Evolutionary conservation across 1,140 invertebrate species (phyloP), one percentile per base, ranked within the genome.

Genomic region (Akabosia matsudoensis): DNA sequence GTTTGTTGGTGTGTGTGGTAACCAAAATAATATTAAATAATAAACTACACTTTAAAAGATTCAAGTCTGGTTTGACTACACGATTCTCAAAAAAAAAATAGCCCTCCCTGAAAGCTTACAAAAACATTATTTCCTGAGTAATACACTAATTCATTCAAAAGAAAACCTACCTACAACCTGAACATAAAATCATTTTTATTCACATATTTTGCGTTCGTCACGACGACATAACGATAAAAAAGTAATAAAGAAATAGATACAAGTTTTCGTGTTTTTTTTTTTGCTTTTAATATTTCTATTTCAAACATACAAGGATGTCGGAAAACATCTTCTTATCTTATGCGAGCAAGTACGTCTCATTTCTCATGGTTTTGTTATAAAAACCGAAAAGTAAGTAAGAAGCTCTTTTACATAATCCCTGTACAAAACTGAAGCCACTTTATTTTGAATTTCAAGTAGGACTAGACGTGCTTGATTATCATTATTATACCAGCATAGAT

Each of bases 181-280:
- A n/a, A n/a, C n/a, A n/a, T n/a, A n/a, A 7, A 45, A 18, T 45
- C 24, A 67, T 67, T 30, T 61, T 61, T 67, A 67, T 31, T 67
- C 61, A 45, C 37, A 67, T 31, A 67, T 67, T 67, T 67, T 67
- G 61, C 28, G 61, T 28, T 67, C 61, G 22, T 67, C 61, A 67
- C 61, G 61, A 67, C 61, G 30, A 67, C 61, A 67, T 67, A 28
- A 67, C 24, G 24, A 61, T 61, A 61, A 61, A 61, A 61, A n/a
- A 10, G 24, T 30, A 30, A 67, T 10, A 67, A n/a, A 67, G 30
- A 67, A 30, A 67, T 13, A 67, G 3, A 67, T 67, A 67, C 61
- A 67, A 22, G 54, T 61, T 61, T 61, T 61, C n/a, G 13, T 61
- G 13, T 14, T 22, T 24, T 45, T 45, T 45, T n/a, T n/a, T n/a